Evolutionary conservation across 2,888 invertebrate species (phyloP).

Genomic region (Sthenelais limicola): DNA sequence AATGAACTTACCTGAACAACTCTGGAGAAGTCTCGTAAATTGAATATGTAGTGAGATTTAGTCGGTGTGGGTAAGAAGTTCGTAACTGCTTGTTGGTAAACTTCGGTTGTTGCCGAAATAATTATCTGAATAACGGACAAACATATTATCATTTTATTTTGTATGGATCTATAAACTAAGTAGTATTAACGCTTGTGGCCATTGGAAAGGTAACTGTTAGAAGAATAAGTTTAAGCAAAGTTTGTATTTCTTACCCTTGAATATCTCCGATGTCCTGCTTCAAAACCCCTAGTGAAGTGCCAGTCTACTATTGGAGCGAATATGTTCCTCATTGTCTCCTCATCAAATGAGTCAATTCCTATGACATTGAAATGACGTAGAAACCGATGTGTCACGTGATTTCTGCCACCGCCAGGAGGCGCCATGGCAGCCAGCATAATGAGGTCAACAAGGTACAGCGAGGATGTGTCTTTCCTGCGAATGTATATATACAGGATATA

Average conservation of each 20-base stretch:
- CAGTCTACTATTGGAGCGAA: constrained; percentile 71
- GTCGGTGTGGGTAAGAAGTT: constrained; percentile 71
- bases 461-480: constrained; percentile 68
- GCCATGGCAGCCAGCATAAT: constrained; percentile 71
- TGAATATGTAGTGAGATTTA: constrained; percentile 72
- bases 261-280: constrained; percentile 62
- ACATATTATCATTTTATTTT: background rate
- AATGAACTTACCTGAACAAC: constrained; percentile 66
- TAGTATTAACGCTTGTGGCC: no score
- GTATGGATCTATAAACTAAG: background rate
- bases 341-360: constrained; percentile 69
- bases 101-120: constrained; percentile 67
- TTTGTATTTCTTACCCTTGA: constrained; percentile 61
- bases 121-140: constrained; percentile 60
- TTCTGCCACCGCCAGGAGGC: constrained; percentile 70
- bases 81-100: constrained; percentile 67
- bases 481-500: background rate
- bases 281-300: constrained; percentile 69
- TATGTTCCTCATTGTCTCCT: constrained; percentile 70
- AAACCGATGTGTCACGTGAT: constrained; percentile 69
- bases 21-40: constrained; percentile 70
- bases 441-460: constrained; percentile 65
- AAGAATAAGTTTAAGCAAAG: no score
- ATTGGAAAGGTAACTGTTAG: no score
- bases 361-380: constrained; percentile 71